A percentile compares a stretch with the other conserved stretches of the same genome.
These are phyloP conservation scores for Listrodromus nycthemerus DNA, from an alignment of 2,888 invertebrate species.

Conservation along the genomic window DNA sequence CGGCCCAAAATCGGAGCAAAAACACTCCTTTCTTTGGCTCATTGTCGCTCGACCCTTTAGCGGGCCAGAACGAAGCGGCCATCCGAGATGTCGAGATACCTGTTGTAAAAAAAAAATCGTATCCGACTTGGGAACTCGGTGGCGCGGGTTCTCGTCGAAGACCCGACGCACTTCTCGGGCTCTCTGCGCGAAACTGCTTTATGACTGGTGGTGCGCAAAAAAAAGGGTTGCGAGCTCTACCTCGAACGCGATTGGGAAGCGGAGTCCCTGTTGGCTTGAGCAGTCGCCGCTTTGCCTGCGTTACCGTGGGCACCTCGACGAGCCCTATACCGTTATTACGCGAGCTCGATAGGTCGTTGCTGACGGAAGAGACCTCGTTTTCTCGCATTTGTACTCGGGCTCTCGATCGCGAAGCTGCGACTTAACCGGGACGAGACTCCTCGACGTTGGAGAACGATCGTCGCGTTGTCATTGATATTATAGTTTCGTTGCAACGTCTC, in stretches of 20 bases:
- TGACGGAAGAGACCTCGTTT: constrained; percentile 60
- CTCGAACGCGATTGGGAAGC: constrained; percentile 50
- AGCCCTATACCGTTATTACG: constrained; percentile 34
- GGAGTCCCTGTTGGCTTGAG: constrained; percentile 7
- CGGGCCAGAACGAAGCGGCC: constrained; percentile 25
- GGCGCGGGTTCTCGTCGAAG: constrained; percentile 16
- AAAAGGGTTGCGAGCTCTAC: constrained; percentile 71
- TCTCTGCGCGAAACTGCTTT: constrained; percentile 70
- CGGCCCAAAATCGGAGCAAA: constrained; percentile 65
- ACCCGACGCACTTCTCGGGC: constrained; percentile 25
- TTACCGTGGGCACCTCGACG: constrained; percentile 48
- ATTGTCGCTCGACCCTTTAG: constrained; percentile 58
- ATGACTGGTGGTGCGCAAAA: constrained; percentile 71
- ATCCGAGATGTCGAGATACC: constrained; percentile 42
- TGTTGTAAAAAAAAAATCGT: constrained; percentile 47
- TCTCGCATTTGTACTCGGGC: constrained; percentile 58
- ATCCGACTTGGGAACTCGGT: constrained; percentile 2
- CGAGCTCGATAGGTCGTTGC: constrained; percentile 76
- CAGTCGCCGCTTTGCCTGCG: background rate
- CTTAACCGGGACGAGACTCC: constrained; percentile 17
- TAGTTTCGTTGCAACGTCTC: background rate
- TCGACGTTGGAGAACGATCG: constrained; percentile 29
- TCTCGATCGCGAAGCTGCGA: constrained; percentile 57
- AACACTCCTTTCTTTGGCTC: constrained; percentile 61
- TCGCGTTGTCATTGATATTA: constrained; percentile 10